Percentiles rank a stretch among this genome's conserved stretches.
These are phyloP conservation scores for Cossypha dichroa DNA, from an alignment of 2,797 vertebrate genomes.

Conservation along the genomic window DNA sequence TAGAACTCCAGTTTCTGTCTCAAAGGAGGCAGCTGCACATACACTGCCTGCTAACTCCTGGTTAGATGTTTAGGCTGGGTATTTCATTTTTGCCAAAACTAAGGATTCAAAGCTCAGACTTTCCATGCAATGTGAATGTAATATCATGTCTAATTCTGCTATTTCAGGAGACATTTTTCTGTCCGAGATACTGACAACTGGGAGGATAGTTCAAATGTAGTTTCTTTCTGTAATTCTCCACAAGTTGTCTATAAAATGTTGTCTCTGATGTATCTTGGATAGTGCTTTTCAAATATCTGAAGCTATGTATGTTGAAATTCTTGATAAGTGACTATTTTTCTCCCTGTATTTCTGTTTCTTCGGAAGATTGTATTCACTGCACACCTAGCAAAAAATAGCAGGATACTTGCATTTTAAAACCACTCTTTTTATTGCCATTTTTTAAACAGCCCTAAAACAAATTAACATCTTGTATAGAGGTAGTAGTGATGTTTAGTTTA, in stretches of 20 bases:
- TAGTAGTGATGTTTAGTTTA: not conserved
- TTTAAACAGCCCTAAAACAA: not conserved
- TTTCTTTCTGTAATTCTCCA: not conserved
- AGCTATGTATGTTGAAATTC: not conserved
- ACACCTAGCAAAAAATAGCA: not conserved
- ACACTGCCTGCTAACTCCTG: not conserved
- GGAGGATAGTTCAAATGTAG: not conserved
- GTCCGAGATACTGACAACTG: not conserved
- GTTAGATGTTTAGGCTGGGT: not conserved
- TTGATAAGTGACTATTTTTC: not conserved
- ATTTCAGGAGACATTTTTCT: not conserved
- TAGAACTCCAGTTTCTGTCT: not conserved
- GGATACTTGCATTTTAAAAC: not conserved
- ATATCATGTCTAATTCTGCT: not conserved
- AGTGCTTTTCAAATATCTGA: not conserved
- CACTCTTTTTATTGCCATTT: not conserved
- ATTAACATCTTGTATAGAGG: not conserved
- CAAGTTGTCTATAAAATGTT: not conserved
- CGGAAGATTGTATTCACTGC: not conserved
- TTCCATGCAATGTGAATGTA: fast-evolving
- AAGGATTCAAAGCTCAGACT: not conserved
- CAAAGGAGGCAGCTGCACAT: not conserved
- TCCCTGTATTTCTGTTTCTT: not conserved
- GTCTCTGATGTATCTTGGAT: not conserved
- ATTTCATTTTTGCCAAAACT: not conserved